Evolutionary conservation across 2,888 invertebrate species (phyloP).

Genomic region (Lasioglossum marginatum): DNA sequence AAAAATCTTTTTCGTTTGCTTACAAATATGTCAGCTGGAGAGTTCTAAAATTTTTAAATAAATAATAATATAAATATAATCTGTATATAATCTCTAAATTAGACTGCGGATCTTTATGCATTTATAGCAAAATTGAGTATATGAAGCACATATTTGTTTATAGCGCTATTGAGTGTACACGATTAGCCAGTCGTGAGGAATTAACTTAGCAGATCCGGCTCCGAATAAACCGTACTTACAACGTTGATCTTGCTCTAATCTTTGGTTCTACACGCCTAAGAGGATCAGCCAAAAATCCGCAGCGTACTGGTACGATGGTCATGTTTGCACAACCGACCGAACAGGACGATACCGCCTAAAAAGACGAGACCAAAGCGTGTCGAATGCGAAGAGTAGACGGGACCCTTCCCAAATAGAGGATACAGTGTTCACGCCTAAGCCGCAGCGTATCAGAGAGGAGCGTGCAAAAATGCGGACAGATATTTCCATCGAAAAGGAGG

Average conservation of each 20-base stretch:
- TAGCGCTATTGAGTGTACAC: not conserved
- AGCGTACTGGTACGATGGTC: not conserved
- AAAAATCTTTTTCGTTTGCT: too few species aligned
- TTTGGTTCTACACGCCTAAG: not conserved
- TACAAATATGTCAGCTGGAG: not conserved
- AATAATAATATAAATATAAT: not conserved
- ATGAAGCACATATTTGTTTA: not conserved
- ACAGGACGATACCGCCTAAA: not conserved
- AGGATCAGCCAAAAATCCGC: not conserved
- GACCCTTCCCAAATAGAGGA: not conserved
- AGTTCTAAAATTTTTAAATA: not conserved
- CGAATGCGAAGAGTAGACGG: not conserved
- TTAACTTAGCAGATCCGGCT: not conserved
- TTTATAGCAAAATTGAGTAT: too few species aligned
- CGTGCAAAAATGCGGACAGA: slow-evolving; percentile 2
- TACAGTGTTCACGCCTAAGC: not conserved
- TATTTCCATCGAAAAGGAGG: slow-evolving; percentile 25
- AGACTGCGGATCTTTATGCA: too few species aligned
- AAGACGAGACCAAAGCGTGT: not conserved
- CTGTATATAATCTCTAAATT: too few species aligned
- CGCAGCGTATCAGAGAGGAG: not conserved
- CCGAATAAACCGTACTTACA: not conserved
- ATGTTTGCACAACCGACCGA: not conserved
- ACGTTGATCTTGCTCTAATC: not conserved
- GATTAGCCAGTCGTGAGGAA: not conserved